These are phyloP conservation scores for Lepus europaeus DNA, from an alignment of 2,113 vertebrate species.

Conservation along the genomic window DNA sequence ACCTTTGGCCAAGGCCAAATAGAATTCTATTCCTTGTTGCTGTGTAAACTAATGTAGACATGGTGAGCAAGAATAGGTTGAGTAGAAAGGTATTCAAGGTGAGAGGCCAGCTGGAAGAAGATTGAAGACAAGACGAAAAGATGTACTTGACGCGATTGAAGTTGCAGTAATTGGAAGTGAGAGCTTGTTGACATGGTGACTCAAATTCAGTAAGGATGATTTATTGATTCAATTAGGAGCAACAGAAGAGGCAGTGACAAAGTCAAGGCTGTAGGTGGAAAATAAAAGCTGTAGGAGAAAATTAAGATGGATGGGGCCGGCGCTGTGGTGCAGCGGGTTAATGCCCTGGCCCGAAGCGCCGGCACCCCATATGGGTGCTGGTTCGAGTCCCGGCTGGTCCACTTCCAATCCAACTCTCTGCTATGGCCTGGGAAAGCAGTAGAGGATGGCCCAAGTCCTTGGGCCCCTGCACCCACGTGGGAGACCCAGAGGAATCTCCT, in stretches of 20 bases:
- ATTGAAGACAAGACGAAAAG: background rate
- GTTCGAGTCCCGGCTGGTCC: no score
- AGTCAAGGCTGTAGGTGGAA: background rate
- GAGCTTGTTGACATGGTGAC: background rate
- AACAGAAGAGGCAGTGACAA: background rate
- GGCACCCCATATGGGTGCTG: no score
- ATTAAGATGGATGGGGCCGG: background rate
- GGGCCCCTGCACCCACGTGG: no score
- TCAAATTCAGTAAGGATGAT: constrained; percentile 1
- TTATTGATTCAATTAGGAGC: constrained; percentile 4
- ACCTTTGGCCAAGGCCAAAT: background rate
- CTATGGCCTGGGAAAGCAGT: no score
- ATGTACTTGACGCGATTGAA: background rate
- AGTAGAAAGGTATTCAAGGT: background rate
- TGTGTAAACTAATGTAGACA: constrained; percentile 4
- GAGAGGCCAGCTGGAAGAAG: constrained; percentile 38
- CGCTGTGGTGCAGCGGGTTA: no score
- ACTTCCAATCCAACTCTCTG: no score
- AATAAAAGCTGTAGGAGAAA: background rate
- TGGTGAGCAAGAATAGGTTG: background rate
- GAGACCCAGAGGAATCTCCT: no score
- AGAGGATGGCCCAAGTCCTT: no score
- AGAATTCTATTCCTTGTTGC: background rate
- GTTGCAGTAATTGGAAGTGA: background rate
- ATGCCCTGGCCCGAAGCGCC: no score